These are phyloP conservation scores for Microchirus variegatus DNA, from an alignment of 2,797 vertebrate genomes.

Conservation along the genomic window DNA sequence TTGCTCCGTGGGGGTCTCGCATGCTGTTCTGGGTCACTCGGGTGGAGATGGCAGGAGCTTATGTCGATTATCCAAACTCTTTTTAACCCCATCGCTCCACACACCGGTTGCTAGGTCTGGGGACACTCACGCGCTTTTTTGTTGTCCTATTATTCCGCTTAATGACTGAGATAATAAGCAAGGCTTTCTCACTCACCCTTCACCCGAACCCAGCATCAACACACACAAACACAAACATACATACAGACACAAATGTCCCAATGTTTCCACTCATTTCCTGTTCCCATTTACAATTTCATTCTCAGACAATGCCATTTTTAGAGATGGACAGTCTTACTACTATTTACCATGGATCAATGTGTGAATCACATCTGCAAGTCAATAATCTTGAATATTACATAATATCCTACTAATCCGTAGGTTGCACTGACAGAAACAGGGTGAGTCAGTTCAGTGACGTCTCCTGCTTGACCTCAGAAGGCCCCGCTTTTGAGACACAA, in stretches of 20 bases:
- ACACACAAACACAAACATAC: slow-evolving; percentile 5
- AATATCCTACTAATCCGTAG: slow-evolving; percentile 24
- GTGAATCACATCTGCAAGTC: background rate
- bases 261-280: slow-evolving; percentile 66
- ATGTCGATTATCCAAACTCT: slow-evolving; percentile 81
- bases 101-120: slow-evolving; percentile 44
- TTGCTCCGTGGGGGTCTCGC: slow-evolving; percentile 76
- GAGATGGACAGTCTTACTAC: background rate
- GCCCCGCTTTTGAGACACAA: slow-evolving; percentile 37
- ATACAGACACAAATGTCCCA: slow-evolving; percentile 76
- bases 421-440: slow-evolving; percentile 43
- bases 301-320: background rate
- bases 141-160: slow-evolving; percentile 86
- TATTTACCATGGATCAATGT: background rate
- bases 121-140: slow-evolving; percentile 78
- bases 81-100: slow-evolving; percentile 65
- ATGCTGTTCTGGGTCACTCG: slow-evolving; percentile 82
- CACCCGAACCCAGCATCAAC: slow-evolving; percentile 40
- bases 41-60: slow-evolving; percentile 72
- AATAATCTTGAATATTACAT: background rate
- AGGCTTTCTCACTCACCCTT: slow-evolving; percentile 71
- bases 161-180: slow-evolving; percentile 85
- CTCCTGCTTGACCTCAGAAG: slow-evolving; percentile 51
- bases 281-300: slow-evolving; percentile 56
- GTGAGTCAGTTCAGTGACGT: slow-evolving; percentile 63